These are phyloP conservation scores for Drosophila ogumai DNA, from an alignment of 1,140 invertebrate species.

Conservation along the genomic window DNA sequence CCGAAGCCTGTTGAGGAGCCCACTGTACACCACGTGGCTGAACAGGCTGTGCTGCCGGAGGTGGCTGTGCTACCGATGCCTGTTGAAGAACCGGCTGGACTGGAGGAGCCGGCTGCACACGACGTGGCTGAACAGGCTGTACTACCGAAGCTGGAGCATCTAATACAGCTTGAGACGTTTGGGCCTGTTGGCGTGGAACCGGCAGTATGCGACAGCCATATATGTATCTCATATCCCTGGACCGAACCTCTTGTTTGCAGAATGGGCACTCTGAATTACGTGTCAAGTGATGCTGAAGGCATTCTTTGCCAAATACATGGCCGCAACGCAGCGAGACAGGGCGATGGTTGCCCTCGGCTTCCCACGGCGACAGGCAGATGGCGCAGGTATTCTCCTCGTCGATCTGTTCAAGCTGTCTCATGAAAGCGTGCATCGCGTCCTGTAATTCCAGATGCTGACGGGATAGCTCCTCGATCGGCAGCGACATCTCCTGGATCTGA, in stretches of 20 bases:
- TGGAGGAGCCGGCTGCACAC: not conserved
- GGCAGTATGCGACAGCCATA: not conserved
- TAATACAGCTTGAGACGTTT: not conserved
- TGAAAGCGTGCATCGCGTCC: no score
- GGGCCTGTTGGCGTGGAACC: no score
- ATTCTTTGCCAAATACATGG: constrained; percentile 17
- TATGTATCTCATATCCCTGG: not conserved
- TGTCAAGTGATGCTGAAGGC: not conserved
- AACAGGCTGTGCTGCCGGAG: no score
- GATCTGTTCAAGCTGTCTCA: not conserved
- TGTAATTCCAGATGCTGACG: not conserved
- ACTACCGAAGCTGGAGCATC: not conserved
- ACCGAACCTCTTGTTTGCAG: not conserved
- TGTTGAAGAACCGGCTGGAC: no score
- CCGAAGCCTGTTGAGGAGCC: no score
- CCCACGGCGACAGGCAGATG: constrained; percentile 10
- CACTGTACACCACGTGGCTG: no score
- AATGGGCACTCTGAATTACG: not conserved
- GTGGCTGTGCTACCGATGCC: no score
- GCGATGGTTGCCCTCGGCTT: constrained; percentile 2
- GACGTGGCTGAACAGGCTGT: not conserved
- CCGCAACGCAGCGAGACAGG: constrained; percentile 19
- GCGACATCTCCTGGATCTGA: not conserved
- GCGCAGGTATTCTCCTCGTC: not conserved
- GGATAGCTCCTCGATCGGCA: not conserved